These are phyloP conservation scores for Drepana arcuata DNA, from an alignment of 1,140 invertebrate genomes.

Conservation along the genomic window DNA sequence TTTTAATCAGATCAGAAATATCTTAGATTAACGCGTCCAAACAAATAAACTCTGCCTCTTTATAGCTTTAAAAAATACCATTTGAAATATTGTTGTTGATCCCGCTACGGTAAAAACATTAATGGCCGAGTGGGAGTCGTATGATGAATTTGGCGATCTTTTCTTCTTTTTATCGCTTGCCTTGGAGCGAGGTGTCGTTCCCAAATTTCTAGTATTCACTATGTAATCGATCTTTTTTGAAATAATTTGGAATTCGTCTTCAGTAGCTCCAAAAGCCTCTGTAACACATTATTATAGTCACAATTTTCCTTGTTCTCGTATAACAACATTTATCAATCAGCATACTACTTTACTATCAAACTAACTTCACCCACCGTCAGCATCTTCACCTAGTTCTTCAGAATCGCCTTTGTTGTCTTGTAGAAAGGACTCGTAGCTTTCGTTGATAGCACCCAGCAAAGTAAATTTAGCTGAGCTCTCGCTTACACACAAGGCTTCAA, in stretches of 20 bases:
- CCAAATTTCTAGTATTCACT: constrained; percentile 34
- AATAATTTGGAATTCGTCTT: constrained; percentile 45
- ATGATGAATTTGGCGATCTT: constrained; percentile 30
- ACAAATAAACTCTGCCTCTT: too few species aligned
- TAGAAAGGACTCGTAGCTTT: constrained; percentile 31
- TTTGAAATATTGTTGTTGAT: constrained; percentile 47
- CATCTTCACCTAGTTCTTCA: constrained; percentile 9
- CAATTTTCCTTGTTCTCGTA: too few species aligned
- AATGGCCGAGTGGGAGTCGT: constrained; percentile 34
- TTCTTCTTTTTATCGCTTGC: constrained; percentile 50
- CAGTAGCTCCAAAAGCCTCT: constrained; percentile 22
- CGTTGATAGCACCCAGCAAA: constrained; percentile 35
- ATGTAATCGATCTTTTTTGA: constrained; percentile 42
- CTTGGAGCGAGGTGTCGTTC: constrained; percentile 46
- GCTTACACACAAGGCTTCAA: constrained; percentile 43
- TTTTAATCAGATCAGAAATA: too few species aligned
- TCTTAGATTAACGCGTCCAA: too few species aligned
- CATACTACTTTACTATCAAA: too few species aligned
- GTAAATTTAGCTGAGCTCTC: constrained; percentile 27
- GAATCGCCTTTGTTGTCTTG: constrained; percentile 20
- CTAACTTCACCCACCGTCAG: too few species aligned
- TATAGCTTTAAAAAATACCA: too few species aligned
- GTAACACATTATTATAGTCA: constrained; percentile 1
- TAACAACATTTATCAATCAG: too few species aligned
- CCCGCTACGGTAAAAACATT: constrained; percentile 34